Base-by-base conservation (phyloP, 2,113 vertebrate species). In the Mastomys coucha region DNA sequence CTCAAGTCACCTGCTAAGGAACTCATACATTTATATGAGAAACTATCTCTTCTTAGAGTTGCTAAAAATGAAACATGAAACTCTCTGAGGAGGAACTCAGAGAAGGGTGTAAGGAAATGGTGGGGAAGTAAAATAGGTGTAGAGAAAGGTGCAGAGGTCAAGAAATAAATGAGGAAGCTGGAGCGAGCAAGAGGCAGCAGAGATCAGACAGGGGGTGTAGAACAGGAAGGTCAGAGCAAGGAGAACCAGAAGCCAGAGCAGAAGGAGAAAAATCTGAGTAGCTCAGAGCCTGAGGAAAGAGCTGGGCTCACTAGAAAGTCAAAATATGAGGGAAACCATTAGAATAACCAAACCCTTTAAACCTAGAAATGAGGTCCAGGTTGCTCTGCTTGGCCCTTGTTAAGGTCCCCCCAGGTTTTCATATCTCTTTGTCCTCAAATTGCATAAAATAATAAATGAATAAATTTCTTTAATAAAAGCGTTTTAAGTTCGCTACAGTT, bases 401-500 rank as follows among this genome's bases (percentile, higher is more conserved):
- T 88, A 88, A 16, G 2, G 2, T 67, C 14, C 12, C 19, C 36
- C 49, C 19, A 49, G 81, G 93, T 89, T 93, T 97, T 58, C 76
- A 84, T 56, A 92, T 91, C 89, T 89, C 49, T 85, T 90, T 80
- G 49, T 88, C 75, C n/a, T 95, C 78, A 88, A 81, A 70, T 93
- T 93, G 82, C 11, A 72, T 84, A 87, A 94, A 93, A 95, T 31
- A 84, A n/a, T 67, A 26, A 86, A 73, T 70, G 60, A 87, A 96
- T 78, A 87, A 49, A 88, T 91, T 90, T 91, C 69, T 36, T 70
- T 69, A 87, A 77, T 4, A 65, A 96, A 95, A 60, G 51, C 28
- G 90, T 49, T 8, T 28, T 73, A 70, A 92, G 51, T 81, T 96
- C 65, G 73, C 28, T 73, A 26, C 5, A 36, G n/a, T 70, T 63